phyloP scores from a whole-genome alignment of 2,113 vertebrate genomes.

The Halichoeres trimaculatus region DNA sequence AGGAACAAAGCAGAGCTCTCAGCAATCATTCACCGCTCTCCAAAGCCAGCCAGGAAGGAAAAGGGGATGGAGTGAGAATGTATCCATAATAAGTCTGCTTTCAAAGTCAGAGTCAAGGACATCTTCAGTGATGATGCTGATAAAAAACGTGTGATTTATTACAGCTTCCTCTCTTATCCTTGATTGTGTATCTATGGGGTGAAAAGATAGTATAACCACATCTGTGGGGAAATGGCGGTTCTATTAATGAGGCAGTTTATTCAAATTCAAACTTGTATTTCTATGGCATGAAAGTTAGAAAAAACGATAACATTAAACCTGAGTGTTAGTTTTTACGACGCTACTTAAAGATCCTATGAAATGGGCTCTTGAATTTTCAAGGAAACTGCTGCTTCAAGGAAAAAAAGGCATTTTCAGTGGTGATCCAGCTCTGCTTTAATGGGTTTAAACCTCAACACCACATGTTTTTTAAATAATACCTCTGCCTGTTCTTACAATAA shows the following conservation, averaged over 20 bases:
- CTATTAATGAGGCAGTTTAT: conserved; percentile 42
- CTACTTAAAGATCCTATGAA: conserved; percentile 27
- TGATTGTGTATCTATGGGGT: conserved; percentile 40
- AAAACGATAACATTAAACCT: conserved; percentile 10
- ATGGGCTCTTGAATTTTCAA: background rate
- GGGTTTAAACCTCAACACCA: background rate
- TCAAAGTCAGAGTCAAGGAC: conserved; percentile 81
- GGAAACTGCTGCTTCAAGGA: background rate
- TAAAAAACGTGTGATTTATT: conserved; percentile 68
- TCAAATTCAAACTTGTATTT: conserved; percentile 8
- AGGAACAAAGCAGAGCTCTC: conserved; percentile 77
- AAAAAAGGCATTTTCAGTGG: background rate
- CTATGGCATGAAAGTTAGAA: conserved; percentile 1
- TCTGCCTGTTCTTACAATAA: background rate
- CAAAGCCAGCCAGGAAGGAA: conserved; percentile 71
- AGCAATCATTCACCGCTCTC: conserved; percentile 75
- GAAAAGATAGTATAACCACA: conserved; percentile 33
- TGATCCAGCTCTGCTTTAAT: background rate
- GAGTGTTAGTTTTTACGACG: conserved; percentile 25
- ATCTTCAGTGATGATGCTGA: conserved; percentile 66
- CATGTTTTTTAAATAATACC: background rate
- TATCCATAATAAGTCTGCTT: conserved; percentile 68
- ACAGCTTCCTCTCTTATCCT: conserved; percentile 56
- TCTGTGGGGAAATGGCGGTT: conserved; percentile 45
- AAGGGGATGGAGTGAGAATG: conserved; percentile 53